Conservation (phyloP, 2,888 invertebrate species). For the Melinaea menophilus region DNA sequence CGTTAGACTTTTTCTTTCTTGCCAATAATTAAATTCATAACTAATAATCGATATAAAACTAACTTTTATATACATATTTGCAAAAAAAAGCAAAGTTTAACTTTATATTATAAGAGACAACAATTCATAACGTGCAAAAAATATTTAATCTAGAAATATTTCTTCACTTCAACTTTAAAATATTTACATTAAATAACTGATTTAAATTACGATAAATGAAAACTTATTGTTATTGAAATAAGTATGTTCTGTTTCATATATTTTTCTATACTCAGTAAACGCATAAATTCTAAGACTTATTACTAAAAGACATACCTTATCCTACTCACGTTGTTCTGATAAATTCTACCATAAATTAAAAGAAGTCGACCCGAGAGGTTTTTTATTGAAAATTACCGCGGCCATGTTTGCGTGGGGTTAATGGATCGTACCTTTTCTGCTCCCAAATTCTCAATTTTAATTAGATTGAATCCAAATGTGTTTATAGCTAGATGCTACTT, state of each 20-base stretch:
- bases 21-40: neutral
- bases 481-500: neutral
- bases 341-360: constrained; percentile 62
- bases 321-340: constrained; percentile 35
- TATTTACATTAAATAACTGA: too few relatives aligned
- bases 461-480: neutral
- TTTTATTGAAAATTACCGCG: constrained; percentile 51
- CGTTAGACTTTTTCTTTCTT: neutral
- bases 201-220: too few relatives aligned
- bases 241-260: too few relatives aligned
- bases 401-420: constrained; percentile 37
- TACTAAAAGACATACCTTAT: neutral
- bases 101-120: too few relatives aligned
- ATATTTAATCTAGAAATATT: too few relatives aligned
- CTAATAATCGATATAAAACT: too few relatives aligned
- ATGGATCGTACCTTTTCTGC: constrained; percentile 23
- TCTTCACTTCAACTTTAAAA: too few relatives aligned
- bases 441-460: constrained; percentile 6
- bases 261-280: neutral
- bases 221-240: too few relatives aligned
- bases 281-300: neutral
- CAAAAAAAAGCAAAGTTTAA: too few relatives aligned
- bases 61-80: too few relatives aligned
- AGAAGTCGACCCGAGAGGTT: constrained; percentile 42
- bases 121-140: too few relatives aligned